phyloP scores from a whole-genome alignment of 2,113 vertebrate genomes.

The Leptobrachium leishanense region DNA sequence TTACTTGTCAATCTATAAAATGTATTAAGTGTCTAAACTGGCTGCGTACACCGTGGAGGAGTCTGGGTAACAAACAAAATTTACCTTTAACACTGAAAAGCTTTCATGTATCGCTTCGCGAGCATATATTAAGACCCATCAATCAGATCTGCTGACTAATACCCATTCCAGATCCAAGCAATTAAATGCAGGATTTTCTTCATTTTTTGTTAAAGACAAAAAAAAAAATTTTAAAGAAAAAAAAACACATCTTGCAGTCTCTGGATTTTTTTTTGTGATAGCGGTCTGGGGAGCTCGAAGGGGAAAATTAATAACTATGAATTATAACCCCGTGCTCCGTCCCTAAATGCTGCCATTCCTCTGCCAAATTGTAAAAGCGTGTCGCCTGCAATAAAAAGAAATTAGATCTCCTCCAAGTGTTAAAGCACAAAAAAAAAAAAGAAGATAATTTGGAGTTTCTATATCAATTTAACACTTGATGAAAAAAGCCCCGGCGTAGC shows the following conservation, averaged over 20 bases:
- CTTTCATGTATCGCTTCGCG: background rate
- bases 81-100: background rate
- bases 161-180: background rate
- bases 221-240: too few relatives aligned
- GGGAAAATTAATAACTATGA: constrained; percentile 18
- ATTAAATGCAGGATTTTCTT: background rate
- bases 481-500: background rate
- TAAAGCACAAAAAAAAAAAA: background rate
- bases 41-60: too few relatives aligned
- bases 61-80: background rate
- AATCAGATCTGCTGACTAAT: constrained; percentile 1
- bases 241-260: background rate
- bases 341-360: background rate
- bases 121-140: background rate
- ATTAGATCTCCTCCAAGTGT: background rate
- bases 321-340: background rate
- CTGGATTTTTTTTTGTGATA: background rate
- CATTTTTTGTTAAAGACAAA: too few relatives aligned
- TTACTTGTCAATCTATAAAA: background rate
- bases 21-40: too few relatives aligned
- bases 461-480: background rate
- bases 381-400: background rate
- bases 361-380: constrained; percentile 18
- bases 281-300: background rate
- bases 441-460: constrained; percentile 1